Percentiles rank a stretch among this genome's conserved stretches.
Evolutionary conservation across 2,797 vertebrate species (phyloP).

Genomic region (Coendou prehensilis): DNA sequence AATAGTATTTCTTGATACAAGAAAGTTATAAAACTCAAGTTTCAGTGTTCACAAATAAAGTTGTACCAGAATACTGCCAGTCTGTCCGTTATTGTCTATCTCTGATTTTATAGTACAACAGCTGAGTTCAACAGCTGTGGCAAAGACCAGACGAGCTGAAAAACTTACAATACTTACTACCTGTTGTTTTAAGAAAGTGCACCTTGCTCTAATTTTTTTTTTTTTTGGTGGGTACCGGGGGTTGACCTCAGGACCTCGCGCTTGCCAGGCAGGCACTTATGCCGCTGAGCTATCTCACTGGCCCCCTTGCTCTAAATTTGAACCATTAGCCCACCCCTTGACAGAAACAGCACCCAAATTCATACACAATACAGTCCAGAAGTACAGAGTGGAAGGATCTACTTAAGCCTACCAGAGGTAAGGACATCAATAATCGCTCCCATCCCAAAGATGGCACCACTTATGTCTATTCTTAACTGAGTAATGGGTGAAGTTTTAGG

Average conservation of each 20-base stretch:
- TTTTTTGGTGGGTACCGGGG: too few relatives aligned
- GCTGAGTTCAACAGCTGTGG: neutral
- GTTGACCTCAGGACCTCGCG: too few relatives aligned
- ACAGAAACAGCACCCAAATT: neutral
- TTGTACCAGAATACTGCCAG: neutral
- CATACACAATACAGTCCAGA: neutral
- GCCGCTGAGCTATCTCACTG: too few relatives aligned
- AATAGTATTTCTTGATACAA: neutral
- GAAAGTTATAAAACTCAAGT: conserved; percentile 16
- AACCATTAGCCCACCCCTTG: neutral
- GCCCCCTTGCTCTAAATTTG: neutral
- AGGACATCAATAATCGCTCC: neutral
- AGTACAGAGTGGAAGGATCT: neutral
- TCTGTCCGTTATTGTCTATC: neutral
- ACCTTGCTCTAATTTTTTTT: neutral
- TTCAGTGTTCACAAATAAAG: neutral
- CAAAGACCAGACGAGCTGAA: neutral
- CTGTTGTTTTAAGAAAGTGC: neutral
- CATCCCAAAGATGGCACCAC: neutral
- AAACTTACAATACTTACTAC: neutral
- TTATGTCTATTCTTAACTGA: neutral
- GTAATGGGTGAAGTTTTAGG: neutral
- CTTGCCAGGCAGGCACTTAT: too few relatives aligned
- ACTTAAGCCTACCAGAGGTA: neutral
- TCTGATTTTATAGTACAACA: neutral